Evolutionary conservation across 2,113 vertebrate genomes (phyloP).

Genomic region (Paramisgurnus dabryanus): DNA sequence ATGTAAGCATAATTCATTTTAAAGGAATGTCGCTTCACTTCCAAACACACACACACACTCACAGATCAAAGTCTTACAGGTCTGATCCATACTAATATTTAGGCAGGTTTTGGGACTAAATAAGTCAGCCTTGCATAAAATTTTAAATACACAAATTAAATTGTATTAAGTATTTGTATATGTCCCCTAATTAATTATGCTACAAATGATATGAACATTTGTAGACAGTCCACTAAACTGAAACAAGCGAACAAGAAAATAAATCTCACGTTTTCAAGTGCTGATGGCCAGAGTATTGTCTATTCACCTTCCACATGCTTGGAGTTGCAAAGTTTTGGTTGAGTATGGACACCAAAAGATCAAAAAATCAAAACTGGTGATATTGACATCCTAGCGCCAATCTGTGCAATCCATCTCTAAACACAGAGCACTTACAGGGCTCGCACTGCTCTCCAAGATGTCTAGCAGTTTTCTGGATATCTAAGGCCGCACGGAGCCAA

Average conservation of each 20-base stretch:
- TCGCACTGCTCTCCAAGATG: conserved; percentile 61
- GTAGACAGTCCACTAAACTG: background rate
- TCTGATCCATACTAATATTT: too few relatives aligned
- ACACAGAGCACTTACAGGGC: conserved; percentile 73
- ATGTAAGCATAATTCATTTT: too few relatives aligned
- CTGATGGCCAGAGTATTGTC: background rate
- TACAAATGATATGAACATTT: background rate
- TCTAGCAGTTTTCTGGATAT: conserved; percentile 64
- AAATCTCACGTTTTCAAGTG: background rate
- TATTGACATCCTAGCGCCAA: conserved; percentile 63
- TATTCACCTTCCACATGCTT: background rate
- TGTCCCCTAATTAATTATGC: too few relatives aligned
- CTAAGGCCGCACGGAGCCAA: conserved; percentile 60
- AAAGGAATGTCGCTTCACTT: too few relatives aligned
- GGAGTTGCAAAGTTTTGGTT: conserved; percentile 2
- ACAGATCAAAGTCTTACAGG: too few relatives aligned
- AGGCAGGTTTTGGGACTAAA: too few relatives aligned
- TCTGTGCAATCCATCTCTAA: conserved; percentile 69
- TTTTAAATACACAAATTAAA: too few relatives aligned
- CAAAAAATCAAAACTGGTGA: conserved; percentile 57
- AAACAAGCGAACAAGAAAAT: background rate
- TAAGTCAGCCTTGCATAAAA: too few relatives aligned
- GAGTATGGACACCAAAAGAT: conserved; percentile 23
- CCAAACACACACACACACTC: too few relatives aligned
- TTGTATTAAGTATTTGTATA: too few relatives aligned